Evolutionary conservation across 2,888 invertebrate species (phyloP).

Genomic region (Mesorhabditis belari): DNA sequence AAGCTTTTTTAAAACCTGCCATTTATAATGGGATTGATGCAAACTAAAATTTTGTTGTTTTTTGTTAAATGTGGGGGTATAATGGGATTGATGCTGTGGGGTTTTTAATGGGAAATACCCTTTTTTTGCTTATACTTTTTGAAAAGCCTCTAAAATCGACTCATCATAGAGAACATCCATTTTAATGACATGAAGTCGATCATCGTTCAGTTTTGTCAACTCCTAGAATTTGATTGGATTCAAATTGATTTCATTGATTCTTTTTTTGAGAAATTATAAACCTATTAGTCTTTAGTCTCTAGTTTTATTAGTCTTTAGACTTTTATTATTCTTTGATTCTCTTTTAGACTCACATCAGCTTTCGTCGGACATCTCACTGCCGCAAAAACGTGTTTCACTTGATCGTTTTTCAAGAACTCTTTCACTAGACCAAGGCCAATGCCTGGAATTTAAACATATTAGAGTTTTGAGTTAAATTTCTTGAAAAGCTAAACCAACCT

Average conservation of each 20-base stretch:
- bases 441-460: background rate
- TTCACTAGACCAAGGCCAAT: background rate
- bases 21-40: too few species aligned
- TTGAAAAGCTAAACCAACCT: background rate
- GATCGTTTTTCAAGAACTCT: background rate
- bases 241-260: background rate
- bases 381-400: background rate
- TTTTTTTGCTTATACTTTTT: too few species aligned
- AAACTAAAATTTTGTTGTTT: too few species aligned
- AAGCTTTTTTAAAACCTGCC: too few species aligned
- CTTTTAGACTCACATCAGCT: background rate
- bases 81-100: too few species aligned
- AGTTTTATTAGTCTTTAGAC: too few species aligned
- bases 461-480: background rate
- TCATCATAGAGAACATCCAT: background rate
- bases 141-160: background rate
- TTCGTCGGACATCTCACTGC: background rate
- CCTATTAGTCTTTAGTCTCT: too few species aligned
- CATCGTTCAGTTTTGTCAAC: background rate
- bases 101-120: too few species aligned
- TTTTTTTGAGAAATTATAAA: too few species aligned
- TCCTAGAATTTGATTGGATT: background rate
- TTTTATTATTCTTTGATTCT: too few species aligned
- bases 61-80: too few species aligned
- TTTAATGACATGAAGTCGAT: background rate